Base-by-base conservation (phyloP, 2,888 invertebrate genomes). In the Sminthurides aquaticus region DNA sequence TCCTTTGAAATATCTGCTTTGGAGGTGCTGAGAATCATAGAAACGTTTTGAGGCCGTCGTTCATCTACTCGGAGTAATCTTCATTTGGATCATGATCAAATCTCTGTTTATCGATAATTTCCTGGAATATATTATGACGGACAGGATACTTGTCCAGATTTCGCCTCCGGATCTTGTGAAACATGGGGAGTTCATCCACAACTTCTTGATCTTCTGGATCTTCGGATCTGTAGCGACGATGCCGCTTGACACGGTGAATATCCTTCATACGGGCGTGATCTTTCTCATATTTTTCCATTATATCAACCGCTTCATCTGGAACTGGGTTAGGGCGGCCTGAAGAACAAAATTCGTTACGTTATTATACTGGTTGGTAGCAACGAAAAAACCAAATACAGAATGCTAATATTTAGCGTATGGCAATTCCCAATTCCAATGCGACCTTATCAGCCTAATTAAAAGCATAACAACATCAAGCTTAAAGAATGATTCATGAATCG, bases 241-340 rank as follows among this genome's bases (percentile, higher is more conserved):
- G 62, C 3, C 58, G 49, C 20, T 49, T 57, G 2, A 58, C 52
- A 8, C 52, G 43, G 34, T 5, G 22, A 3, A 2, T 8, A 15
- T 49, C 15, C 2, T 18, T 11, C 3, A 27, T 24, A 15, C 49
- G 49, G 15, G 26, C 52, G 20, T 63, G 49, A 15, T 26, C 29
- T 28, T 29, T 29, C 24, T 63, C 63, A 52, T 63, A 63, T 28
- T 58, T 18, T n/a, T 49, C 52, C 52, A 63, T 25, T 20, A 49
- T 11, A 2, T 63, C 58, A 3, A 49, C 20, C 20, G 57, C 58
- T 11, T 63, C 63, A 29, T 63, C 57, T 22, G 63, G 63, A 3
- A 63, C 63, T 1, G 63, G 63, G 27, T 63, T 63, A 27, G 63
- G 63, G 2, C 63, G 63, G 8, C 52, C 63, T 63, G 56, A 43